phyloP scores from a whole-genome alignment of 1,140 invertebrate species.

The Coelopa frigida region DNA sequence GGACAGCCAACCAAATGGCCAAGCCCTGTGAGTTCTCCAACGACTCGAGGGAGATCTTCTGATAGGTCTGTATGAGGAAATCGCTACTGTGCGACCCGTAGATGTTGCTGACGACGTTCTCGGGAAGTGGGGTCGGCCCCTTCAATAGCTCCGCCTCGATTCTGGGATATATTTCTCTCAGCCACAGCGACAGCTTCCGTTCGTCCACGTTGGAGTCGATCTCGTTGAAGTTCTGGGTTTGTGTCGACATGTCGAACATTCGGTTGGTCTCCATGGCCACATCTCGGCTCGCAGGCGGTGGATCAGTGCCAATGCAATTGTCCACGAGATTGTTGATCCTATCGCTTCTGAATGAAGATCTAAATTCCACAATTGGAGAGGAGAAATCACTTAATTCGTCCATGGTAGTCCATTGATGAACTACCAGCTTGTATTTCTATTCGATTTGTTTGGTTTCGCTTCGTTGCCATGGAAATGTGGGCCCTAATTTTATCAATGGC shows the following conservation, averaged over 20 bases:
- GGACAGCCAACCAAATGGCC: conserved; percentile 36
- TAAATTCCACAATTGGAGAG: conserved; percentile 33
- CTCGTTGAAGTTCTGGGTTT: too few species aligned
- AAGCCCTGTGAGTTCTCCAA: conserved; percentile 30
- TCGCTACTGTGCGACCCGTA: conserved; percentile 11
- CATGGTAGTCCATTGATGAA: too few species aligned
- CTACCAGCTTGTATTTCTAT: too few species aligned
- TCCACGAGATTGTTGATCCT: conserved; percentile 24
- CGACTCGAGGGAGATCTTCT: conserved; percentile 19
- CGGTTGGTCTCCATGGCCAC: conserved; percentile 19
- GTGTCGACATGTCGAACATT: conserved; percentile 18
- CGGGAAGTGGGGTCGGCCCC: conserved; percentile 26
- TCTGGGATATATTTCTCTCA: conserved; percentile 29
- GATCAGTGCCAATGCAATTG: conserved; percentile 34
- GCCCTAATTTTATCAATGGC: too few species aligned
- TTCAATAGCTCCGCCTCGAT: conserved; percentile 32
- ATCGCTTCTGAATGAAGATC: conserved; percentile 24
- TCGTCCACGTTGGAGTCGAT: conserved; percentile 22
- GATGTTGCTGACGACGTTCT: neutral
- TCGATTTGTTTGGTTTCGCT: too few species aligned
- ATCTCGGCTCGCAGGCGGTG: conserved; percentile 19
- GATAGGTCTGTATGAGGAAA: conserved; percentile 29
- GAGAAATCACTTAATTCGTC: conserved; percentile 38
- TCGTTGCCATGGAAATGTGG: too few species aligned
- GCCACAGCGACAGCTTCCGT: conserved; percentile 29